Conservation (phyloP, 1,140 invertebrate genomes). For the Trialeurodes vaporariorum region DNA sequence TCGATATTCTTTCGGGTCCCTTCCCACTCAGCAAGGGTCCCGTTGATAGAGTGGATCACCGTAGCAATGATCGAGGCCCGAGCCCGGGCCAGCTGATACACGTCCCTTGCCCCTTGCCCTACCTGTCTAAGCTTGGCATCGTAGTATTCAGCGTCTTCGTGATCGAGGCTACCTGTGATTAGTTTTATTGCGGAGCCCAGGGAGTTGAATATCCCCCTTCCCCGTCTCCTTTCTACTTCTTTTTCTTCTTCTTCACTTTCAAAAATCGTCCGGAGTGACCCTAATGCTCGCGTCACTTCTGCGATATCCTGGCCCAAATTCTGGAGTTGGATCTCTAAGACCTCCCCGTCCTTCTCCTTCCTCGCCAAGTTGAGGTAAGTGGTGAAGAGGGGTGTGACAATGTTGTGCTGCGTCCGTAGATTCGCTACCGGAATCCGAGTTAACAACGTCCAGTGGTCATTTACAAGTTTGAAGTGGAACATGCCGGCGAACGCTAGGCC, state of each 20-base stretch:
- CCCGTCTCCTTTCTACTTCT: background rate
- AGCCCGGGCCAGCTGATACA: background rate
- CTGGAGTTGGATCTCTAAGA: background rate
- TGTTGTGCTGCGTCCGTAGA: background rate
- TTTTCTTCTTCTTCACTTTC: background rate
- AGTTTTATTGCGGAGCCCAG: background rate
- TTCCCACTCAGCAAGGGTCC: background rate
- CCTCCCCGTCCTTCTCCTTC: background rate
- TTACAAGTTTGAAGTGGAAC: background rate
- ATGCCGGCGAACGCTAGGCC: background rate
- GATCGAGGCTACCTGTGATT: background rate
- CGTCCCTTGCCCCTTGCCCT: background rate
- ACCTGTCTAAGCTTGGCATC: background rate
- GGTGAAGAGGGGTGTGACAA: background rate
- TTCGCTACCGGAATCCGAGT: background rate
- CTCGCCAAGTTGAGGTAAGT: background rate
- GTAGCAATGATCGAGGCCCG: background rate
- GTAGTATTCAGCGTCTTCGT: background rate
- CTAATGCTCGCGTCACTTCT: too few relatives aligned
- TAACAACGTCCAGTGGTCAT: background rate
- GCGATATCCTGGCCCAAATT: background rate
- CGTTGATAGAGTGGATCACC: background rate
- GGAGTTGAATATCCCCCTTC: background rate
- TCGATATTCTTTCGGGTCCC: background rate
- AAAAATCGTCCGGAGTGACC: too few relatives aligned